Conservation (phyloP, 2,113 vertebrate genomes). For the Arvicanthis niloticus region DNA sequence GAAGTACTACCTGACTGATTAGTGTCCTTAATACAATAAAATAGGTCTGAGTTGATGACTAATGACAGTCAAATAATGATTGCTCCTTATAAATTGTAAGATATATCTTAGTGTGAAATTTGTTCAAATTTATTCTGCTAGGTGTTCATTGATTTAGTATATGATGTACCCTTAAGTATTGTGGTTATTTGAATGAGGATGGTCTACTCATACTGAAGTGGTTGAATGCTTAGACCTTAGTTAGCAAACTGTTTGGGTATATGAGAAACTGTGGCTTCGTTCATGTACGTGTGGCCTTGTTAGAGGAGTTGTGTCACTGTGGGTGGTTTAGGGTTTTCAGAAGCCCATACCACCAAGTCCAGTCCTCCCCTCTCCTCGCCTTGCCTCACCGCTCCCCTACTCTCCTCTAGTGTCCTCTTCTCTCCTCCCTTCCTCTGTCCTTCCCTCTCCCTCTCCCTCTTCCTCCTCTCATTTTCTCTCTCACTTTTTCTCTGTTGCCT, state of each 20-base stretch:
- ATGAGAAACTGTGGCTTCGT: neutral
- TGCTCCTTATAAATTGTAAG: neutral
- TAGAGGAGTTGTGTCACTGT: neutral
- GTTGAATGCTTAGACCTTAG: neutral
- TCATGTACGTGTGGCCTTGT: neutral
- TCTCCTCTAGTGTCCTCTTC: too few species aligned
- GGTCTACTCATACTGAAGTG: neutral
- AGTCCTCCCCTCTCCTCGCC: neutral
- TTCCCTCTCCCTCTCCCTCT: neutral
- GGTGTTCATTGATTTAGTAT: neutral
- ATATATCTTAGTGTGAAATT: neutral
- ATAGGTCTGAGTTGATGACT: fast-evolving
- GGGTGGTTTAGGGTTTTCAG: neutral
- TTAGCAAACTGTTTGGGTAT: neutral
- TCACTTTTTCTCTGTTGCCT: neutral
- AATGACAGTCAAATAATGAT: neutral
- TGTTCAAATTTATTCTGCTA: neutral
- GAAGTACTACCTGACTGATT: neutral
- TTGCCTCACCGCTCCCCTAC: neutral
- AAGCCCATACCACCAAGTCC: neutral
- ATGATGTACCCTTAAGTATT: neutral
- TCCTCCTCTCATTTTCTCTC: neutral
- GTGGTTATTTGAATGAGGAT: neutral
- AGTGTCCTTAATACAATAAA: neutral
- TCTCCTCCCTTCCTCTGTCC: neutral